Evolutionary conservation across 2,797 vertebrate genomes (phyloP), one percentile per base, ranked within the genome.

Genomic region (Danionella dracula): DNA sequence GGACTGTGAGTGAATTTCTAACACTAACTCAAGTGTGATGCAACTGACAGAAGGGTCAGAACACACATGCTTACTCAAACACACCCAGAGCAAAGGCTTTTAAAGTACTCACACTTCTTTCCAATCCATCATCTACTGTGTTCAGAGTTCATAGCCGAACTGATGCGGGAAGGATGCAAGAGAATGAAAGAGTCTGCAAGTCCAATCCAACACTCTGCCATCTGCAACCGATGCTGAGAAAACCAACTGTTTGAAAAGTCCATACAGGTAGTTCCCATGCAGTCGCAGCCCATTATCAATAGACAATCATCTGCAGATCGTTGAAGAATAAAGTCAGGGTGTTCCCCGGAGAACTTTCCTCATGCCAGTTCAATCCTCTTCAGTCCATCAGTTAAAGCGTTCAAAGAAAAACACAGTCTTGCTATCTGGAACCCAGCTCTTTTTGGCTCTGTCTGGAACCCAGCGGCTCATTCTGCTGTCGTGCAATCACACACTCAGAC

Each of bases 81-180:
- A 34, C 16, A 46, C 9, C 60, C 15, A 62, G 10, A 51, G 19
- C 56, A n/a, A 61, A n/a, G 20, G 48, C 20, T 66, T 49, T 15
- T 17, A 73, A 50, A 68, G 41, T 89, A 91, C 90, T 90, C 87
- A 91, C 89, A 91, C 85, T 85, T 91, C 89, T 85, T 89, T 90
- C 89, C 89, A 91, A 85, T 91, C 90, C 90, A 92, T 91, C 81
- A 84, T 90, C 87, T 88, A 86, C 78, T 72, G 27, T 80, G 83
- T 63, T 56, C 12, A 5, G 20, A 31, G 45, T 51, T 71, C 50
- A 62, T 85, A 83, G 84, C 86, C 79, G 82, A 61, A 77, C 82
- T 81, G 81, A 78, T 72, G 77, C 74, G 78, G 79, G 75, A 77
- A 49, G 78, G 82, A 79, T 53, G 50, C 76, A 87, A 81, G 79